Percentiles rank a stretch among this genome's conserved stretches.
These are phyloP conservation scores for Drosophila neocordata DNA, from an alignment of 1,140 invertebrate genomes.

Conservation along the genomic window DNA sequence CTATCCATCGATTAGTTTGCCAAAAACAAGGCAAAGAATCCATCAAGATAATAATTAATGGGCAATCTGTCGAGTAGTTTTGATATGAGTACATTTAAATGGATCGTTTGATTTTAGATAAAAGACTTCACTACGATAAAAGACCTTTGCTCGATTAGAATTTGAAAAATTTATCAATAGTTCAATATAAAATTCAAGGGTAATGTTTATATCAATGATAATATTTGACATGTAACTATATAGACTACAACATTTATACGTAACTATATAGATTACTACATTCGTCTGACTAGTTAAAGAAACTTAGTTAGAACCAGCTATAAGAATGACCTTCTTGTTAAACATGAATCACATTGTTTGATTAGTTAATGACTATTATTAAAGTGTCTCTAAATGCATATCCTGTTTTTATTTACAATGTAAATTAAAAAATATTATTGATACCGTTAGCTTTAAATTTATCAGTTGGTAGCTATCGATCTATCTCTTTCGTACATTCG, in stretches of 20 bases:
- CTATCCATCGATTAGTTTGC: too few species aligned
- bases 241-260: too few species aligned
- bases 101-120: background rate
- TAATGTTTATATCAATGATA: too few species aligned
- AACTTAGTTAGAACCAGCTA: background rate
- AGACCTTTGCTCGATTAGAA: too few species aligned
- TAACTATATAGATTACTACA: too few species aligned
- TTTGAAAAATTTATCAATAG: too few species aligned
- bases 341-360: background rate
- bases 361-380: background rate
- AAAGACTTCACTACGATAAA: background rate
- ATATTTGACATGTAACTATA: too few species aligned
- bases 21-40: too few species aligned
- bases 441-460: constrained; percentile 31
- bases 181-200: too few species aligned
- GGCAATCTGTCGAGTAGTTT: too few species aligned
- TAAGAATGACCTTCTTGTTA: background rate
- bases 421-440: constrained; percentile 12
- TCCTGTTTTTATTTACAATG: constrained; percentile 13
- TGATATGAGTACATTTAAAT: too few species aligned
- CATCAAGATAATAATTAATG: too few species aligned
- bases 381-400: background rate
- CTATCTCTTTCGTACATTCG: background rate
- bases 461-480: constrained; percentile 5
- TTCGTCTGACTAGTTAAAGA: background rate